Evolutionary conservation across 2,797 vertebrate genomes (phyloP).

Genomic region (Pelobates cultripes): DNA sequence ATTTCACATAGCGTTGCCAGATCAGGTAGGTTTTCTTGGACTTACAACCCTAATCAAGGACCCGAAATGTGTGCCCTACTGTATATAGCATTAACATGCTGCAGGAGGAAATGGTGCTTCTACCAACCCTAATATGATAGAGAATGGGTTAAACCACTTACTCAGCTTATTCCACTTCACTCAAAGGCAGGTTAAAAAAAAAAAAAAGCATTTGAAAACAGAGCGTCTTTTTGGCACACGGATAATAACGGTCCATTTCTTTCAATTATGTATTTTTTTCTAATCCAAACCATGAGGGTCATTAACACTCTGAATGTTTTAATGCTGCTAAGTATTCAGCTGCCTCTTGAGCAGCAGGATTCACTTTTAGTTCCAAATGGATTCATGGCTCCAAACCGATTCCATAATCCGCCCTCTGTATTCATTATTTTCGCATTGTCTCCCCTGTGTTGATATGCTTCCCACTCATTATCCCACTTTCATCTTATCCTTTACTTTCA

Average conservation of each 20-base stretch:
- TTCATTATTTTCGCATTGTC: background rate
- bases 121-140: too few species aligned
- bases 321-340: conserved; percentile 7
- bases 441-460: too few species aligned
- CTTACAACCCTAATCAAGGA: too few species aligned
- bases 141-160: conserved; percentile 8
- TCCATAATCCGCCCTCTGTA: background rate
- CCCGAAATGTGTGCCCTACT: too few species aligned
- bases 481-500: too few species aligned
- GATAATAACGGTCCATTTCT: conserved; percentile 32
- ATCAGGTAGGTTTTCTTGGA: too few species aligned
- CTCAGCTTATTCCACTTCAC: background rate
- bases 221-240: conserved; percentile 8
- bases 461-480: background rate
- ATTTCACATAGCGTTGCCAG: too few species aligned
- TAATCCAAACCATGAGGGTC: conserved; percentile 12
- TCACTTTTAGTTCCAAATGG: conserved; percentile 31
- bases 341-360: conserved; percentile 9
- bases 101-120: too few species aligned
- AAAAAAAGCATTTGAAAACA: conserved; percentile 29
- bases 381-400: background rate
- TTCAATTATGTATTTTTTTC: conserved; percentile 18
- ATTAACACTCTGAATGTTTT: conserved; percentile 18
- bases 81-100: too few species aligned
- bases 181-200: background rate